Percentiles rank a stretch among this genome's conserved stretches.
These are phyloP conservation scores for Meloidogyne chitwoodi DNA, from an alignment of 1,140 invertebrate genomes.

Conservation along the genomic window DNA sequence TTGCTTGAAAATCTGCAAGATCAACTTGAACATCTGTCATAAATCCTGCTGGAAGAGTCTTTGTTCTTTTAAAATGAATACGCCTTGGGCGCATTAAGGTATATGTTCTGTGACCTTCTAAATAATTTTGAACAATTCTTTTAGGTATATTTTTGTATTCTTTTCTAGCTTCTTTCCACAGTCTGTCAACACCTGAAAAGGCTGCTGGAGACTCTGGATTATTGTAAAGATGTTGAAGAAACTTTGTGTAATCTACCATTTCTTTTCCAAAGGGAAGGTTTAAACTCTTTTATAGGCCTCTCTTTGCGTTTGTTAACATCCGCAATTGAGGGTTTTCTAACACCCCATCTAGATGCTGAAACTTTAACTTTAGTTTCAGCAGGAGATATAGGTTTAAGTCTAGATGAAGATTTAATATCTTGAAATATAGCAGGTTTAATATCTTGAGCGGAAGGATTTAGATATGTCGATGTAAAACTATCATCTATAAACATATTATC, in stretches of 20 bases:
- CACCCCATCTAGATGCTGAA: too few species aligned
- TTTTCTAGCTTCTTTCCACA: slow-evolving; percentile 18
- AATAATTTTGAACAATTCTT: too few species aligned
- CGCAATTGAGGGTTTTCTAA: not conserved
- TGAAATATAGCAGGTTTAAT: too few species aligned
- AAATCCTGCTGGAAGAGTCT: too few species aligned
- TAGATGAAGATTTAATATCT: too few species aligned
- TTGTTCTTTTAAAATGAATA: slow-evolving; percentile 1
- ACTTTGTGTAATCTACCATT: not conserved
- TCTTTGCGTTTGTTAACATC: not conserved
- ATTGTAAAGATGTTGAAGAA: slow-evolving; percentile 7
- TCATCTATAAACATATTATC: too few species aligned
- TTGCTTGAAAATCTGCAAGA: slow-evolving; percentile 21
- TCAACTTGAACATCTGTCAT: slow-evolving; percentile 36
- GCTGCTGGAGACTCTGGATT: slow-evolving; percentile 13
- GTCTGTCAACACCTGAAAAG: slow-evolving; percentile 15
- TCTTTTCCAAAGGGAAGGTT: not conserved
- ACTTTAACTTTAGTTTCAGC: too few species aligned
- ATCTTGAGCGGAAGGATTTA: too few species aligned
- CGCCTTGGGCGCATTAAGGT: slow-evolving; percentile 15
- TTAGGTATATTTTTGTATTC: too few species aligned
- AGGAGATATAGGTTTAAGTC: too few species aligned
- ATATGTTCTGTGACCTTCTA: slow-evolving; percentile 14
- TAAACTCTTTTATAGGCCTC: not conserved
- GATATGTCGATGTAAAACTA: too few species aligned